Conservation (phyloP, 2,888 invertebrate species). For the Hecatera dysodea region DNA sequence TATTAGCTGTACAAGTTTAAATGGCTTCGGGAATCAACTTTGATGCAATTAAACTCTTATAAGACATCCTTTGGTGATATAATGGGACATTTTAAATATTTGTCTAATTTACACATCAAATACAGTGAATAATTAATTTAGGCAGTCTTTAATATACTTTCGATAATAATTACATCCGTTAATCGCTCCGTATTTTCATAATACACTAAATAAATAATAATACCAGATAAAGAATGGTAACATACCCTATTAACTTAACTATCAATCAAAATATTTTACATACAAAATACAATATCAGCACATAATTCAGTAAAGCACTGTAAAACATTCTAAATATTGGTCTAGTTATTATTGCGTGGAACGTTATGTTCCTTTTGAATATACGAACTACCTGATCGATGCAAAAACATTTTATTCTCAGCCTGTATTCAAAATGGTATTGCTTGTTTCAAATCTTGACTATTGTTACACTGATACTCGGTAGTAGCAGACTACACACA, state of each 20-base stretch:
- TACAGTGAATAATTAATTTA: conserved; percentile 89
- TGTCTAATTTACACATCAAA: conserved; percentile 82
- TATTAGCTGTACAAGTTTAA: conserved; percentile 12
- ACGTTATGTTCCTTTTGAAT: conserved; percentile 74
- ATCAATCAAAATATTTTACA: conserved; percentile 81
- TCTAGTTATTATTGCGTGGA: conserved; percentile 89
- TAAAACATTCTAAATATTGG: conserved; percentile 90
- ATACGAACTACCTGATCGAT: conserved; percentile 81
- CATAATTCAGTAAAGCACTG: conserved; percentile 87
- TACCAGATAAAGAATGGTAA: conserved; percentile 88
- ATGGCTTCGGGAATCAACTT: conserved; percentile 35
- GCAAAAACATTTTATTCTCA: conserved; percentile 73
- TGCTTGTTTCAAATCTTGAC: conserved; percentile 61
- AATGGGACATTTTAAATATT: conserved; percentile 78
- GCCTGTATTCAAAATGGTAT: conserved; percentile 71
- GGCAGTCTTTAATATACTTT: conserved; percentile 90
- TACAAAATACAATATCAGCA: conserved; percentile 86
- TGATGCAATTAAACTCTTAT: conserved; percentile 44
- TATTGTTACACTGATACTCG: conserved; percentile 56
- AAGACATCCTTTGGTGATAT: conserved; percentile 65
- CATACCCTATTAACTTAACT: conserved; percentile 84
- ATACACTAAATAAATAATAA: conserved; percentile 86
- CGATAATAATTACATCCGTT: conserved; percentile 82
- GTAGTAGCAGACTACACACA: conserved; percentile 38
- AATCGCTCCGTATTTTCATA: conserved; percentile 83